These are phyloP conservation scores for Sebastes umbrosus DNA, from an alignment of 2,797 vertebrate species.

Conservation along the genomic window DNA sequence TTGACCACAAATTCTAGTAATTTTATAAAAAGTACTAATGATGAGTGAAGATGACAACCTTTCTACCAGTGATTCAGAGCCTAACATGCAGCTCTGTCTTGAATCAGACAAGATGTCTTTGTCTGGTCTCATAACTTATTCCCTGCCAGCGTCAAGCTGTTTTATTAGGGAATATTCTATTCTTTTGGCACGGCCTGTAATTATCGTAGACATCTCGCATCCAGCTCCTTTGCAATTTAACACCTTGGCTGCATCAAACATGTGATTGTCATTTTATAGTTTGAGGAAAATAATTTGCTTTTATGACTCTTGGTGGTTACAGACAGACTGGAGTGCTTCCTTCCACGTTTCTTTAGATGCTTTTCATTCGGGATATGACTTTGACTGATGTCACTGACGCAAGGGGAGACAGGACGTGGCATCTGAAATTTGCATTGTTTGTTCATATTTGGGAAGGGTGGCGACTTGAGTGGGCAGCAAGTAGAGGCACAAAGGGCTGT, in stretches of 20 bases:
- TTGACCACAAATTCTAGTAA: neutral
- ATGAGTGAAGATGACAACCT: neutral
- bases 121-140: neutral
- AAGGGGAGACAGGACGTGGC: neutral
- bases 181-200: constrained; percentile 16
- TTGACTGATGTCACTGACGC: neutral
- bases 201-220: constrained; percentile 13
- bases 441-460: constrained; percentile 32
- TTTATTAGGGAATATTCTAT: constrained; percentile 30
- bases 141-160: neutral
- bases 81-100: constrained; percentile 1
- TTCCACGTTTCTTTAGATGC: neutral
- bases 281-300: neutral
- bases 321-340: neutral
- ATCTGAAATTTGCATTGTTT: constrained; percentile 8
- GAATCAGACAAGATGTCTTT: constrained; percentile 15
- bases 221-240: neutral
- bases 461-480: neutral
- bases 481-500: neutral
- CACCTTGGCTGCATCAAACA: neutral
- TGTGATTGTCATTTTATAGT: constrained; percentile 24
- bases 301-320: neutral
- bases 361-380: neutral
- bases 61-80: neutral
- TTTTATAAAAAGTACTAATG: neutral